These are phyloP conservation scores for Chesias legatella DNA, from an alignment of 2,888 invertebrate species.

Conservation along the genomic window DNA sequence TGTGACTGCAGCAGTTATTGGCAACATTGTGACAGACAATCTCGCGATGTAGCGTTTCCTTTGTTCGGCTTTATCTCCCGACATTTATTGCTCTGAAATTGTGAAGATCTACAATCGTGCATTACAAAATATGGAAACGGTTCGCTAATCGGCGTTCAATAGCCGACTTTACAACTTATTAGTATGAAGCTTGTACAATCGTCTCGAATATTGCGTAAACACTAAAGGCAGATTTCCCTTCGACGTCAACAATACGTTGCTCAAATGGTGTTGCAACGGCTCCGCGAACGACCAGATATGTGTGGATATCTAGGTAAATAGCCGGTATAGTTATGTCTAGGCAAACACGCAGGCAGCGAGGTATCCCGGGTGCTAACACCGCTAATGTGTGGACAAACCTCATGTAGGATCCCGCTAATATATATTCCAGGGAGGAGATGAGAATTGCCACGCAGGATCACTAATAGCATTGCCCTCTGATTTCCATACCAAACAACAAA, in stretches of 20 bases:
- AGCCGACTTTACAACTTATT: conserved; percentile 49
- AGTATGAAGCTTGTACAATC: conserved; percentile 57
- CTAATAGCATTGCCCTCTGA: conserved; percentile 25
- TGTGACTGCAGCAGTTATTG: conserved; percentile 61
- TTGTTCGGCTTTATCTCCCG: conserved; percentile 35
- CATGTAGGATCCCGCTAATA: conserved; percentile 76
- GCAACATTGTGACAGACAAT: conserved; percentile 63
- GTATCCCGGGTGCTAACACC: conserved; percentile 67
- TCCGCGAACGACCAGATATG: conserved; percentile 56
- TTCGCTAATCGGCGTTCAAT: conserved; percentile 38
- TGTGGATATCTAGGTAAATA: conserved; percentile 67
- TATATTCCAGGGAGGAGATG: conserved; percentile 70
- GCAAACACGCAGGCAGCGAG: conserved; percentile 62
- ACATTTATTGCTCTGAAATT: conserved; percentile 24
- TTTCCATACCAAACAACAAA: conserved; percentile 22
- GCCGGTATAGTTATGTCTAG: conserved; percentile 48
- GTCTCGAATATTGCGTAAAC: conserved; percentile 59
- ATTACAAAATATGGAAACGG: conserved; percentile 27
- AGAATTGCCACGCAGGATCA: conserved; percentile 39
- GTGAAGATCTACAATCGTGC: conserved; percentile 21
- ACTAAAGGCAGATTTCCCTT: conserved; percentile 65
- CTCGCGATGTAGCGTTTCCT: conserved; percentile 28
- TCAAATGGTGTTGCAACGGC: conserved; percentile 66
- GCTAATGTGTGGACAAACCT: conserved; percentile 77
- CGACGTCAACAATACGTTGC: conserved; percentile 64